Conservation (phyloP, 2,113 vertebrate genomes). For the Gymnocephalus cernua region DNA sequence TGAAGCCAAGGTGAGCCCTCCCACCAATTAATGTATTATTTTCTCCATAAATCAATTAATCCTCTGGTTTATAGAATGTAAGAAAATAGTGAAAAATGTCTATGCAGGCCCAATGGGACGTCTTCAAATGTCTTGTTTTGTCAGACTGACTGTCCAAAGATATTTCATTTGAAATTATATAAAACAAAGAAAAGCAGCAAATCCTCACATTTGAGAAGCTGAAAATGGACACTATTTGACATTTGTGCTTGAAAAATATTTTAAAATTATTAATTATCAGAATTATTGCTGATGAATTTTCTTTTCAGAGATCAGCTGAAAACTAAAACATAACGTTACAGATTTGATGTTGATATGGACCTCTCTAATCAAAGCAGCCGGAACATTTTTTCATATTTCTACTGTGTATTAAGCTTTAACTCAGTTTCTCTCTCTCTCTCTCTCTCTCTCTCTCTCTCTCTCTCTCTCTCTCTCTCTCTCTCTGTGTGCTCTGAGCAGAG, state of each 20-base stretch:
- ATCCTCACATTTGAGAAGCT: not conserved
- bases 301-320: not conserved
- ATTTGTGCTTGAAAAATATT: not conserved
- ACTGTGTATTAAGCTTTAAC: not conserved
- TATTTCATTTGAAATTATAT: not conserved
- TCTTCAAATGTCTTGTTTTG: not conserved
- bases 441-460: not conserved
- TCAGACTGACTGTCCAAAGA: not conserved
- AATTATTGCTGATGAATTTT: not conserved
- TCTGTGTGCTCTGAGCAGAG: slow-evolving; percentile 17
- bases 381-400: slow-evolving; percentile 5
- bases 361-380: not conserved
- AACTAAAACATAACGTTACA: not conserved
- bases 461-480: not conserved
- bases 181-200: not conserved
- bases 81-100: not conserved
- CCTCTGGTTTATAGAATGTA: not conserved
- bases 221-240: not conserved
- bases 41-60: not conserved
- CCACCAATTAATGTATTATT: not conserved
- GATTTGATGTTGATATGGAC: not conserved
- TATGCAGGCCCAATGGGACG: too few species aligned
- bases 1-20: slow-evolving; percentile 89
- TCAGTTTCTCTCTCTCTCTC: not conserved
- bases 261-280: not conserved